Evolutionary conservation across 2,113 vertebrate genomes (phyloP), one percentile per base, ranked within the genome.

Genomic region (Herpetotheres cachinnans): DNA sequence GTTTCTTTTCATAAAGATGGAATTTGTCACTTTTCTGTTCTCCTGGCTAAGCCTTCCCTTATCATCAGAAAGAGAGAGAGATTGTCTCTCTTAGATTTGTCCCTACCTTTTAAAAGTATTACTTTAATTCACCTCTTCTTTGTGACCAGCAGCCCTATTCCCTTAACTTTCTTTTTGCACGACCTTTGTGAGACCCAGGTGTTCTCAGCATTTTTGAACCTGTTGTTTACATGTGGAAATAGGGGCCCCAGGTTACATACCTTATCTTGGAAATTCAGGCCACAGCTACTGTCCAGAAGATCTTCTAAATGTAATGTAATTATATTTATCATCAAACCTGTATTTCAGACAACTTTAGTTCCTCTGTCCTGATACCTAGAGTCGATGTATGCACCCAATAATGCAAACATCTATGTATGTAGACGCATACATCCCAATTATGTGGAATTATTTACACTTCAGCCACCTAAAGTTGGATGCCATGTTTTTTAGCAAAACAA

Each of bases 1-100:
- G 62, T 84, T 89, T 95, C 6, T 86, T 94, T 84, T 77, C 40
- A 87, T 79, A 69, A 94, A 87, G 77, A 82, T 80, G 55, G 85
- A 96, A 87, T 95, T 96, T 95, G 66, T 59, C 86, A 85, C 84
- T 91, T 77, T 91, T 89, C 49, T 79, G 7, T 72, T 91, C 29
- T 65, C 78, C 70, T 79, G 58, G 69, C 30, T 82, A 56, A 90
- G 36, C 27, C 36, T 93, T 72, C 21, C 12, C 5, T 63, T 87
- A 61, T 79, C 56, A 19, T 82, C 44, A 82, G 52, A 63, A 71
- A 70, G 38, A 40, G 40, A 93, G 49, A 91, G 26, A 87, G 30
- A 90, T 42, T 34, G 38, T 70, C 32, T 78, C 47, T 59, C 50
- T 66, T 8, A 40, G 54, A 44, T 72, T 69, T 91, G 30, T 67